Percentiles rank a stretch among this genome's conserved stretches.
Evolutionary conservation across 2,113 vertebrate genomes (phyloP).

Genomic region (Silurus asotus): DNA sequence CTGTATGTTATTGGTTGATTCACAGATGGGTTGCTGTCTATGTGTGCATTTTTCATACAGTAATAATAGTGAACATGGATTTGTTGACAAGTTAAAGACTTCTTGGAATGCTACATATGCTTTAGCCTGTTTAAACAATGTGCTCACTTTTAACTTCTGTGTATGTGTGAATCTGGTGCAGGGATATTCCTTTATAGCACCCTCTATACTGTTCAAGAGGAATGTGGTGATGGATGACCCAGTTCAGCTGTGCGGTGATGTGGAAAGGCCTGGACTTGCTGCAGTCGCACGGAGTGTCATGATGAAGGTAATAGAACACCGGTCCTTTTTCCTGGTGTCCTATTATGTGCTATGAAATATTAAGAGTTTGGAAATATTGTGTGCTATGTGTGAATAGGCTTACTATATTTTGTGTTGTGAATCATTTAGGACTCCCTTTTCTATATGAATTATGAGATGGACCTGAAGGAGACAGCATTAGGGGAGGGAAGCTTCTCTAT

Average conservation of each 20-base stretch:
- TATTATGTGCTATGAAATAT: neutral
- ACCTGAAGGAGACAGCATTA: conserved; percentile 87
- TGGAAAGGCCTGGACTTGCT: conserved; percentile 83
- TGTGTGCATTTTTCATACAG: neutral
- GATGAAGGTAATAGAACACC: conserved; percentile 84
- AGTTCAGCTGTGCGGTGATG: conserved; percentile 81
- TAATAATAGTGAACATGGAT: neutral
- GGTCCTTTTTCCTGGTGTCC: neutral
- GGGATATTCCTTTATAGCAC: conserved; percentile 97
- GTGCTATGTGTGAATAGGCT: neutral
- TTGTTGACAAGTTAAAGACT: neutral
- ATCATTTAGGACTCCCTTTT: conserved; percentile 90
- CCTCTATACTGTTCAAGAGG: conserved; percentile 95
- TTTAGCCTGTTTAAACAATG: neutral
- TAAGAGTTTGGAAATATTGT: neutral
- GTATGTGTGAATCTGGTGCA: conserved; percentile 57
- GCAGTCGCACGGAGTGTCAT: conserved; percentile 92
- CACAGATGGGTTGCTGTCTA: neutral
- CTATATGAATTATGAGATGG: conserved; percentile 92
- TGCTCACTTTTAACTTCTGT: conserved; percentile 5
- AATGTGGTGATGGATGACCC: conserved; percentile 90
- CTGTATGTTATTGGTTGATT: neutral
- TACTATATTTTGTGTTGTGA: neutral
- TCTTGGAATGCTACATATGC: neutral
- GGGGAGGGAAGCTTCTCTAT: conserved; percentile 99